Evolutionary conservation across 2,797 vertebrate species (phyloP), one percentile per base, ranked within the genome.

Genomic region (Crenuchus spilurus): DNA sequence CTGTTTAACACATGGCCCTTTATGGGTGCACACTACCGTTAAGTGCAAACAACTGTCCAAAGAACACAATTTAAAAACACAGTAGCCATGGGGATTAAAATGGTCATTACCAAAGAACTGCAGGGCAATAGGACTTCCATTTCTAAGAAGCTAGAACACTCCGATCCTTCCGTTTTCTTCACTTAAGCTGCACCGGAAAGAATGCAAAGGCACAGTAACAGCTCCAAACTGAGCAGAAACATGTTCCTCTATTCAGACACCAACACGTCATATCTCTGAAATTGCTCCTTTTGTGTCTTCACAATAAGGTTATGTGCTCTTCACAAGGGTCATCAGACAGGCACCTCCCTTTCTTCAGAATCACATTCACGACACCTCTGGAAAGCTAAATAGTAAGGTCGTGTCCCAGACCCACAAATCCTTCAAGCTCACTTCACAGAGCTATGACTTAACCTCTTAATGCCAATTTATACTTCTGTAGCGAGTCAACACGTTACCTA

Each of bases 1-100:
- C 37, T 48, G 51, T 72, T 63, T 51, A 24, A 66, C 71, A 42
- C 72, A 62, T 52, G 65, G 65, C 48, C 26, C 49, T 71, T 60
- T 61, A 66, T 67, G 62, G 52, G 42, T 33, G 33, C 37, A 26
- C 35, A 14, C 16, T 6, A 2, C 44, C 5, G 28, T 42, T 44
- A 60, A 37, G 26, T 65, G 66, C 35, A n/a, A 77, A 66, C 33
- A 39, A 31, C 44, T 16, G 6, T 48, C 66, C 18, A 48, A 60
- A 33, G 46, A 33, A 39, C 42, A 48, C 37, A 37, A 60, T 28
- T 37, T 13, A 20, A 33, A 70, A 37, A 28, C 22, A 42, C 6
- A 14, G 60, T 57, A 66, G 52, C 35, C 44, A 14, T 44, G 26
- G 14, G 63, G 26, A 54, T 72, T 62, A 54, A 26, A 67, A 44